Base-by-base conservation (phyloP, 2,888 invertebrate genomes). In the Galerucella calmariensis region DNA sequence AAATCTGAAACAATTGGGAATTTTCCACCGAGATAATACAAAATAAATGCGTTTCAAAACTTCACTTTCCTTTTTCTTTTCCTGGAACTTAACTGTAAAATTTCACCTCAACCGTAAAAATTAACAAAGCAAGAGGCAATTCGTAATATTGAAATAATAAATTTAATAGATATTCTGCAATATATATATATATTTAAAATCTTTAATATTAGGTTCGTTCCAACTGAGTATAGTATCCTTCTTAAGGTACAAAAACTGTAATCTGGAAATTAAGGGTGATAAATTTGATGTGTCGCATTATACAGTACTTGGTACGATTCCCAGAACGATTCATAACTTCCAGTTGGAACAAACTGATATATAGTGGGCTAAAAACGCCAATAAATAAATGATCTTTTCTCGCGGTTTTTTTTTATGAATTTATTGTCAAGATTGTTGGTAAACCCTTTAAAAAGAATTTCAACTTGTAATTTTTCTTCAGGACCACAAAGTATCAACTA, bases 11-110 rank as follows among this genome's bases (percentile, higher is more conserved):
- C 20, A 69, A 70, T 46, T 53, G n/a, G 51, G 16, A 69, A 51
- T 70, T 35, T 35, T 63, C 53, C 53, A 53, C 48, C 11, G 2
- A 56, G 10, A 48, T n/a, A 70, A 53, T 70, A 70, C 8, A 63
- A 70, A 70, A 63, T 63, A 70, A 70, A 70, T 70, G 70, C 62
- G 11, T 63, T 51, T 62, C 35, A 59, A 58, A 67, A 27, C 6
- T 59, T 56, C 56, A 44, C 27, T 16, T 20, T 12, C 5, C 8
- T 9, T 62, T n/a, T 41, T 44, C n/a, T 5, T 16, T n/a, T 62
- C n/a, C 14, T 35, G 35, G 41, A 62, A 63, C 12, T 61, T 11
- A 14, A 61, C n/a, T 10, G 4, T 48, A 16, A 10, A 56, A 56
- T 12, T 58, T 35, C 61, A 44, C 12, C 20, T 44, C 44, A 63